Evolutionary conservation across 2,113 vertebrate genomes (phyloP), one percentile per base, ranked within the genome.

Genomic region (Callospermophilus lateralis): DNA sequence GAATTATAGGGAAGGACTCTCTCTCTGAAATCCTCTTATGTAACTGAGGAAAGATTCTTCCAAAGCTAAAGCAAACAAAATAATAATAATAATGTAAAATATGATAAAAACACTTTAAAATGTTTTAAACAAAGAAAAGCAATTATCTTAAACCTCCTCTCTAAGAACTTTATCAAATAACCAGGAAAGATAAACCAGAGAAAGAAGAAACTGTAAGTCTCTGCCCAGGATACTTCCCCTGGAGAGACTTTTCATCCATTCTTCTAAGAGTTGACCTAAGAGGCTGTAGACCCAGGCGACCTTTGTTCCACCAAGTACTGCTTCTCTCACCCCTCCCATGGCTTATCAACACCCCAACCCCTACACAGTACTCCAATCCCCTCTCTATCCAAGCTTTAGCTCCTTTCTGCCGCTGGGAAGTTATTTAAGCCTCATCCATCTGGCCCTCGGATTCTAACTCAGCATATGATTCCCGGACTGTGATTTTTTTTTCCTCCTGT

Each of bases 251-350:
- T 30, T 72, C 24, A 51, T 53, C 34, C 8, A n/a, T 37, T 85
- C 11, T 68, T 68, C 42, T 68, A 13, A n/a, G 45, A 51, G 32
- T 48, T 48, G 19, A 48, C 16, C 39, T 34, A 13, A 34, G 28
- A 84, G 42, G 48, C 19, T 48, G n/a, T 24, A 51, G 32, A 37
- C 53, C 7, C 53, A 3, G 45, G 20, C 22, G 65, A 13, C 19
- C 81, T 84, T 48, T 30, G 24, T n/a, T 55, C 6, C 28, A 12
- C 13, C 12, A 19, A 28, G 28, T 22, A 24, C 3, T 42, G 61
- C n/a, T 53, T 1, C 4, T n/a, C 7, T 2, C 0, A 10, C 22
- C 9, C 51, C 70, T 76, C 58, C 9, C 28, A 53, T 1, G 30
- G 13, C 45, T 9, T 24, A n/a, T 12, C 0, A 85, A 19, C 34